Evolutionary conservation across 2,888 invertebrate genomes (phyloP).

Genomic region (Autographa gamma): DNA sequence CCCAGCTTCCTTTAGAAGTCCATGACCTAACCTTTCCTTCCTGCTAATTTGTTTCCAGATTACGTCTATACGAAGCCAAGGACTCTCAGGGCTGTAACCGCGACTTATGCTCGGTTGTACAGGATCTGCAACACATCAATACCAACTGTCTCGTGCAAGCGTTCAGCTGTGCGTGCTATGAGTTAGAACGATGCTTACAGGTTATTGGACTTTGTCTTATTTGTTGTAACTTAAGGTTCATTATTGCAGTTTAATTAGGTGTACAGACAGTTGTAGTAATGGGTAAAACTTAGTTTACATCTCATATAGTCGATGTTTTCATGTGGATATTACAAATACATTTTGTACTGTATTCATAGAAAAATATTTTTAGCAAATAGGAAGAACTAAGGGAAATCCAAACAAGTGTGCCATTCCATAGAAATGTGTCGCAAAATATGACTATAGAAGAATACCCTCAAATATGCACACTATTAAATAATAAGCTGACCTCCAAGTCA

Average conservation of each 20-base stretch:
- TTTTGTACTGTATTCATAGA: too few species aligned
- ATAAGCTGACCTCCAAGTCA: too few species aligned
- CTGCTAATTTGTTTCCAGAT: constrained; percentile 69
- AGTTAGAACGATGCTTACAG: constrained; percentile 81
- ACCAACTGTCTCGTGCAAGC: constrained; percentile 81
- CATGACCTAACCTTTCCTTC: background rate
- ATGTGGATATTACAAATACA: too few species aligned
- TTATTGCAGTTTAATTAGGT: background rate
- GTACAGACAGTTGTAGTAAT: background rate
- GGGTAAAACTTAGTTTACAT: background rate
- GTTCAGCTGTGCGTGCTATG: constrained; percentile 72
- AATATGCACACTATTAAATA: too few species aligned
- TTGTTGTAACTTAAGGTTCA: background rate
- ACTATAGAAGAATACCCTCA: background rate
- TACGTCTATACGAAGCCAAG: constrained; percentile 76
- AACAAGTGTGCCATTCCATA: too few species aligned
- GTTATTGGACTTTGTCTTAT: constrained; percentile 58
- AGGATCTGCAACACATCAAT: constrained; percentile 80
- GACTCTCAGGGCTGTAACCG: constrained; percentile 68
- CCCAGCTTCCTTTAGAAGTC: too few species aligned
- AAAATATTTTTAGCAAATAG: too few species aligned
- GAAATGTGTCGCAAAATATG: background rate
- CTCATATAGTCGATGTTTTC: too few species aligned
- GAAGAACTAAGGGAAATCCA: too few species aligned
- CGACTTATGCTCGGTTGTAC: constrained; percentile 72